phyloP scores from a whole-genome alignment of 1,140 invertebrate genomes.

The Phthorimaea operculella region DNA sequence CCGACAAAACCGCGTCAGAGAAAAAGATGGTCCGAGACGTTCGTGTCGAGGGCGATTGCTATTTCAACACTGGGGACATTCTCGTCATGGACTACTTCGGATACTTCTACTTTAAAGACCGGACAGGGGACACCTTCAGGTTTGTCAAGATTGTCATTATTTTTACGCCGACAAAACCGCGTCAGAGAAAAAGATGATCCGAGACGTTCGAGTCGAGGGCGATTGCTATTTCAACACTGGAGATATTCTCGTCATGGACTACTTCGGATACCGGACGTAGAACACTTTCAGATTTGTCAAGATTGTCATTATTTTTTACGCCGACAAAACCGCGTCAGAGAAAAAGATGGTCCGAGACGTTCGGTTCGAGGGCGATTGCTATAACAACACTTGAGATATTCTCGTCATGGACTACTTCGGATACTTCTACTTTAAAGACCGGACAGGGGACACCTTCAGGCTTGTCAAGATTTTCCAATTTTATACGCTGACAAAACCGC shows the following conservation, averaged over 20 bases:
- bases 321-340: conserved; percentile 86
- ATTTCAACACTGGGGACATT: conserved; percentile 94
- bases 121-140: conserved; percentile 96
- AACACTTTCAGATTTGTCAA: conserved; percentile 86
- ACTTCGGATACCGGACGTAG: conserved; percentile 92
- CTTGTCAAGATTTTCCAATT: conserved; percentile 33
- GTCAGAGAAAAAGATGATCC: conserved; percentile 91
- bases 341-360: conserved; percentile 94
- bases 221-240: conserved; percentile 94
- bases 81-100: conserved; percentile 90
- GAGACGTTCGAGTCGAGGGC: conserved; percentile 86
- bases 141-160: conserved; percentile 33
- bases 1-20: conserved; percentile 86
- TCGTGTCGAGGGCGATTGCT: conserved; percentile 85
- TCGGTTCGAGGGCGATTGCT: conserved; percentile 85
- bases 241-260: conserved; percentile 92
- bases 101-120: conserved; percentile 95
- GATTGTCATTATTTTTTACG: conserved; percentile 75
- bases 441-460: conserved; percentile 96
- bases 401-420: conserved; percentile 90
- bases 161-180: conserved; percentile 92
- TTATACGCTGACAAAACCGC: conserved; percentile 91
- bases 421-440: conserved; percentile 95
- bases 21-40: conserved; percentile 94
- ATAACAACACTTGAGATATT: conserved; percentile 94